A percentile compares a stretch with the other conserved stretches of the same genome.
phyloP scores from a whole-genome alignment of 2,888 invertebrate species.

The Entomobrya multifasciata region DNA sequence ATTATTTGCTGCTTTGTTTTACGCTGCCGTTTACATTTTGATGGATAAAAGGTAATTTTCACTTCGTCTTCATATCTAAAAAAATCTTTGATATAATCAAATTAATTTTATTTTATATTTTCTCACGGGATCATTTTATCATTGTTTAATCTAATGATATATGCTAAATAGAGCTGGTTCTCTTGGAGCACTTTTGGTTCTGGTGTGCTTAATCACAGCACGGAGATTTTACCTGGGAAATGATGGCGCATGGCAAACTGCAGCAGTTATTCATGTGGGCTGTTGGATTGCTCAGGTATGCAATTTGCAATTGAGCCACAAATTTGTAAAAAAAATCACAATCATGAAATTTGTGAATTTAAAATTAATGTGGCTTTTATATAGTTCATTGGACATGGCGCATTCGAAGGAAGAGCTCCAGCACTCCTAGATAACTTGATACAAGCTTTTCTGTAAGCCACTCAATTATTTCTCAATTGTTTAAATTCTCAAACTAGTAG shows the following conservation, averaged over 20 bases:
- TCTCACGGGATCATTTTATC: background rate
- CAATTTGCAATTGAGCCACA: too few species aligned
- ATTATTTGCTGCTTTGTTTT: conserved; percentile 74
- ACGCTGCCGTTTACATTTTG: conserved; percentile 75
- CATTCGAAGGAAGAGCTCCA: conserved; percentile 79
- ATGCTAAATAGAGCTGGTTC: conserved; percentile 75
- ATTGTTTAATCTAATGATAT: too few species aligned
- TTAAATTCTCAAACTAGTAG: background rate
- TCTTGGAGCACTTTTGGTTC: conserved; percentile 76
- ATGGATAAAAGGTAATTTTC: conserved; percentile 76
- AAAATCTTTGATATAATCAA: conserved; percentile 17
- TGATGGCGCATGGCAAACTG: conserved; percentile 74
- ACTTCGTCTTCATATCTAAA: too few species aligned
- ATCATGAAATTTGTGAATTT: too few species aligned
- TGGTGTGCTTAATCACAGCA: conserved; percentile 72
- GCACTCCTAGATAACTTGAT: conserved; percentile 79
- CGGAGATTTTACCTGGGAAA: conserved; percentile 74
- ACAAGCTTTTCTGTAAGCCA: conserved; percentile 78
- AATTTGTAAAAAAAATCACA: too few species aligned
- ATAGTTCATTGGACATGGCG: conserved; percentile 80
- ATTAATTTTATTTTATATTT: too few species aligned
- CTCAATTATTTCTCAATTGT: background rate
- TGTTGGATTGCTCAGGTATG: conserved; percentile 79
- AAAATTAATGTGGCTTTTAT: background rate
- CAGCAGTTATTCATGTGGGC: conserved; percentile 68